Conservation (phyloP, 2,797 vertebrate genomes). For the Oreochromis grahami region DNA sequence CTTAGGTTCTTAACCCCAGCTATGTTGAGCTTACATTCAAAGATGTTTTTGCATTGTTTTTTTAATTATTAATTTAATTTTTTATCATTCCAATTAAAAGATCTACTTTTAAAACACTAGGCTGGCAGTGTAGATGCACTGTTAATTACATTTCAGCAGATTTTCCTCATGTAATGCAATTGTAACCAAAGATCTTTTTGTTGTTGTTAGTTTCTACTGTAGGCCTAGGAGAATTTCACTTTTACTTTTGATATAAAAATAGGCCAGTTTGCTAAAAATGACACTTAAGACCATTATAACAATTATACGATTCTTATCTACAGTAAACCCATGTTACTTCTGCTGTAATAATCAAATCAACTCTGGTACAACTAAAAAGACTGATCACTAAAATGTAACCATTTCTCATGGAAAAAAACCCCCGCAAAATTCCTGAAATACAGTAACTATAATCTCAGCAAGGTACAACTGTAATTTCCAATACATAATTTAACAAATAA, state of each 20-base stretch:
- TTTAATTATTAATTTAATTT: not conserved
- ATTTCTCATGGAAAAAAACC: not conserved
- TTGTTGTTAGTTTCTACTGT: not conserved
- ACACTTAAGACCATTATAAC: not conserved
- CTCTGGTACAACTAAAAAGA: not conserved
- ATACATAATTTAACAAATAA: not conserved
- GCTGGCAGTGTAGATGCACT: not conserved
- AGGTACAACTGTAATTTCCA: not conserved
- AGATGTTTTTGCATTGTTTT: not conserved
- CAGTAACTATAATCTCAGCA: not conserved
- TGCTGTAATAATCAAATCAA: not conserved
- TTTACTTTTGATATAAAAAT: not conserved
- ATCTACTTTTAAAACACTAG: not conserved
- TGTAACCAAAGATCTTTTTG: not conserved
- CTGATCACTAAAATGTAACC: not conserved
- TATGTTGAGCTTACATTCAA: not conserved
- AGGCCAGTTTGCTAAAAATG: not conserved
- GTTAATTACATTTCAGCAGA: conserved; percentile 14
- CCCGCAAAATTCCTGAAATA: not conserved
- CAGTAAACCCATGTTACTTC: not conserved
- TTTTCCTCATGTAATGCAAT: not conserved
- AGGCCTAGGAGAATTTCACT: not conserved
- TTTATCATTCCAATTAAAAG: not conserved
- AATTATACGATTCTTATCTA: not conserved
- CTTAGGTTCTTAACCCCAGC: conserved; percentile 5